Evolutionary conservation across 2,888 invertebrate species (phyloP).

Genomic region (Agapostemon virescens): DNA sequence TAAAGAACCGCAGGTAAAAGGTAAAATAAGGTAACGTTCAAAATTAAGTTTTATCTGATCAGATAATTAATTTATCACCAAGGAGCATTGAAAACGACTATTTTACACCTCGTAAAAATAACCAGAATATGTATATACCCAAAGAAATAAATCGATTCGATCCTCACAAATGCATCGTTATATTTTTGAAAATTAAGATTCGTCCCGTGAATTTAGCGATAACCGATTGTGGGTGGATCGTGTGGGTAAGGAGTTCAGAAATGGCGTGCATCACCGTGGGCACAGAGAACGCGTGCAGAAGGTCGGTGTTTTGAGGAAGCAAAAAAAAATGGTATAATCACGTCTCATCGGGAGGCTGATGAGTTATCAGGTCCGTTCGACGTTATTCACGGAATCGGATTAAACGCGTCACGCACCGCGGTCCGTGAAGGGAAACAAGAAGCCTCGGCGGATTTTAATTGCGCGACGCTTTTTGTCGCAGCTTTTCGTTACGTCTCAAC

Average conservation of each 20-base stretch:
- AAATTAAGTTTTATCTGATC: neutral
- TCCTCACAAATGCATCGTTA: no score
- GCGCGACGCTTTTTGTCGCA: conserved; percentile 21
- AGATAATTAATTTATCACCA: no score
- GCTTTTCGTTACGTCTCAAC: conserved; percentile 27
- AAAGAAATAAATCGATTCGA: no score
- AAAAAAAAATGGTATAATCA: conserved; percentile 41
- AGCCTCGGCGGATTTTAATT: conserved; percentile 46
- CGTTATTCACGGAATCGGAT: conserved; percentile 50
- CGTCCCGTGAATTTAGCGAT: no score
- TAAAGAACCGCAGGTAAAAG: no score
- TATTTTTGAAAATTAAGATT: no score
- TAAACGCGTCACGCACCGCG: conserved; percentile 51
- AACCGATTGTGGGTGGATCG: neutral
- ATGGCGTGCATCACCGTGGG: conserved; percentile 33
- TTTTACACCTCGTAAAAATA: no score
- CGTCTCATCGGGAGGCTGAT: conserved; percentile 42
- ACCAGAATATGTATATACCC: no score
- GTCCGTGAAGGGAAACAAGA: conserved; percentile 52
- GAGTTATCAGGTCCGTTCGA: conserved; percentile 45
- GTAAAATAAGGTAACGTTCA: no score
- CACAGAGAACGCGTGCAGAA: neutral
- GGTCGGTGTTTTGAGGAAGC: conserved; percentile 26
- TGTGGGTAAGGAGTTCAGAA: conserved; percentile 4
- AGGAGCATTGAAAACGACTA: no score